Evolutionary conservation across 2,113 vertebrate genomes (phyloP), one percentile per base, ranked within the genome.

Genomic region (Eurystomus gularis): DNA sequence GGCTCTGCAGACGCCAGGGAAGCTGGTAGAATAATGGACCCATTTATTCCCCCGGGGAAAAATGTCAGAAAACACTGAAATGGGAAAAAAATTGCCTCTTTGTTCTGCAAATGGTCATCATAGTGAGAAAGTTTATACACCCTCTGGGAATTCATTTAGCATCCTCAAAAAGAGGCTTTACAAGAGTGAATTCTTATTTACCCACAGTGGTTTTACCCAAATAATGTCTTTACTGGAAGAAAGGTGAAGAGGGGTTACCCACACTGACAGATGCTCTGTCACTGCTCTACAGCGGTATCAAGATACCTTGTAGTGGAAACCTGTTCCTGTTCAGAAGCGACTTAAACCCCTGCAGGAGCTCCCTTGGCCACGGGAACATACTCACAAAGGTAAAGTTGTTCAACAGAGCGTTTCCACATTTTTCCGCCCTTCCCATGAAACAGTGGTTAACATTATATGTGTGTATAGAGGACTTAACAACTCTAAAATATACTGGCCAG

Each of bases 101-200:
- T 95, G 86, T 95, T 93, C 85, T 86, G 86, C 76, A 92, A 90
- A 92, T 75, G 90, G 92, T 78, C 80, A 37, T 81, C 85, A 83
- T 80, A 92, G 71, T 94, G 82, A 90, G 93, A 49, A 94, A 94
- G 93, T 94, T 96, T 95, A 94, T 86, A 77, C n/a, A 86, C 91
- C 93, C 94, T 88, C 86, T 39, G 83, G 95, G 93, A 90, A 95
- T 86, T 93, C 91, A 80, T 94, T 95, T 90, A 92, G 39, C 88
- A 77, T 77, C 90, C 72, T 93, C 94, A 83, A 66, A 92, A 91
- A 81, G 86, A 86, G 46, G 55, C 71, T 95, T 93, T 81, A 86
- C 83, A 68, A 31, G 73, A 96, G 55, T 42, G 80, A 94, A 68
- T 79, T 78, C 64, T 86, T 91, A 84, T 82, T 95, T 94, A 92